Conservation (phyloP, 2,113 vertebrate genomes). For the Myxocyprinus asiaticus region DNA sequence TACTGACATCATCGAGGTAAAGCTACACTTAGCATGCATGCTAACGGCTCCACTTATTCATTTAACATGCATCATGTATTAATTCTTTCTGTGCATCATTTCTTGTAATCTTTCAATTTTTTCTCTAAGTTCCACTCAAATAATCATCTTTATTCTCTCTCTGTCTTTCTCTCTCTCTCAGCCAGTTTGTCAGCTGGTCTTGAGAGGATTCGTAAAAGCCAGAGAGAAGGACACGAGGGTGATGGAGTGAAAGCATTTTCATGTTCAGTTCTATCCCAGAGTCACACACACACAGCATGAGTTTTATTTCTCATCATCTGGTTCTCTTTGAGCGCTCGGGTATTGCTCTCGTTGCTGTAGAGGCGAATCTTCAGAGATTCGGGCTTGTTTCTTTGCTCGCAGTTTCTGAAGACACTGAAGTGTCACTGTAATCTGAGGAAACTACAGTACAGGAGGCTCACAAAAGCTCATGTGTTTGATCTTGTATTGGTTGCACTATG, state of each 20-base stretch:
- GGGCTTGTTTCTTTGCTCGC: background rate
- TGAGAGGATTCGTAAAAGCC: conserved; percentile 71
- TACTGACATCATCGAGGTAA: background rate
- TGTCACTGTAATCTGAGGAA: conserved; percentile 24
- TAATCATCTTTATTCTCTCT: conserved; percentile 28
- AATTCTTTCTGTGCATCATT: conserved; percentile 14
- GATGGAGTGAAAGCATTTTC: conserved; percentile 75
- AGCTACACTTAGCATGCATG: background rate
- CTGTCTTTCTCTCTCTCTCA: conserved; percentile 27
- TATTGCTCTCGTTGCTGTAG: background rate
- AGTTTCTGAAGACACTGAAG: background rate
- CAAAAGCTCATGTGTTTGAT: background rate
- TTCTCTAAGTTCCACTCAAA: background rate
- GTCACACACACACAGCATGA: conserved; percentile 46
- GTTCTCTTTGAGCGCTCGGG: conserved; percentile 42
- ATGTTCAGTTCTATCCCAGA: conserved; percentile 65
- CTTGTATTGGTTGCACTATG: background rate
- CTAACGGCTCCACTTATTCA: background rate
- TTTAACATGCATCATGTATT: background rate
- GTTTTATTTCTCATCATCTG: conserved; percentile 41
- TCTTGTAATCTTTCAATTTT: background rate
- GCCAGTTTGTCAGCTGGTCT: conserved; percentile 51
- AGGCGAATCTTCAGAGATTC: background rate
- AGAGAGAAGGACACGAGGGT: conserved; percentile 57
- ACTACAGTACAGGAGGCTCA: no score